Evolutionary conservation across 1,140 invertebrate genomes (phyloP).

Genomic region (Lepidostoma basale): DNA sequence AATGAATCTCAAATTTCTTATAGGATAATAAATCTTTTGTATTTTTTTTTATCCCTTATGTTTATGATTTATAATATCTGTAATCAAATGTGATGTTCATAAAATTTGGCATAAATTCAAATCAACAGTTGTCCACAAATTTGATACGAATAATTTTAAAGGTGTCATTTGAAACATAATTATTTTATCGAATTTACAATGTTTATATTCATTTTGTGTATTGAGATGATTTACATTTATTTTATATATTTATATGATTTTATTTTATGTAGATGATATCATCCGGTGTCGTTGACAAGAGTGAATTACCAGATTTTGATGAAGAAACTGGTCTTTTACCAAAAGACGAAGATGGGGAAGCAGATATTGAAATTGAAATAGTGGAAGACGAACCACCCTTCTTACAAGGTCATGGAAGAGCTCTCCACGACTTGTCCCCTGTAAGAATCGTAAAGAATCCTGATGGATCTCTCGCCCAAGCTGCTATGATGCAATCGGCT

Average conservation of each 20-base stretch:
- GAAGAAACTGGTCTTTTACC: slow-evolving; percentile 87
- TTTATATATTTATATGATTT: neutral
- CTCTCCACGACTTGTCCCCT: slow-evolving; percentile 91
- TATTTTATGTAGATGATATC: slow-evolving; percentile 73
- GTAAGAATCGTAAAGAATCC: slow-evolving; percentile 99
- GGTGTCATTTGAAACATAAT: too few species aligned
- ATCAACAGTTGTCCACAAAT: too few species aligned
- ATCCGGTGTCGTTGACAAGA: slow-evolving; percentile 83
- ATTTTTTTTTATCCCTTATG: too few species aligned
- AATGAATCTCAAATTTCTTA: too few species aligned
- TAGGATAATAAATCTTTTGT: too few species aligned
- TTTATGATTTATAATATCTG: too few species aligned
- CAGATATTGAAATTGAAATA: slow-evolving; percentile 98
- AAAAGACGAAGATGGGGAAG: slow-evolving; percentile 91
- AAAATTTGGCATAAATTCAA: too few species aligned
- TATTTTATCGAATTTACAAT: too few species aligned
- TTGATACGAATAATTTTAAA: too few species aligned
- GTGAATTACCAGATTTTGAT: slow-evolving; percentile 90
- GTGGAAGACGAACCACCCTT: slow-evolving; percentile 99
- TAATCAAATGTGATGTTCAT: too few species aligned
- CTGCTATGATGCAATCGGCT: slow-evolving; percentile 99
- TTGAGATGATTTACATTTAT: too few species aligned
- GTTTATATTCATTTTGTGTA: too few species aligned
- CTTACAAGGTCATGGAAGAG: slow-evolving; percentile 86
- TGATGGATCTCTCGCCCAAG: slow-evolving; percentile 95